A percentile compares a stretch with the other conserved stretches of the same genome.
These are phyloP conservation scores for Acyrthosiphon pisum DNA, from an alignment of 1,140 invertebrate species.

Conservation along the genomic window DNA sequence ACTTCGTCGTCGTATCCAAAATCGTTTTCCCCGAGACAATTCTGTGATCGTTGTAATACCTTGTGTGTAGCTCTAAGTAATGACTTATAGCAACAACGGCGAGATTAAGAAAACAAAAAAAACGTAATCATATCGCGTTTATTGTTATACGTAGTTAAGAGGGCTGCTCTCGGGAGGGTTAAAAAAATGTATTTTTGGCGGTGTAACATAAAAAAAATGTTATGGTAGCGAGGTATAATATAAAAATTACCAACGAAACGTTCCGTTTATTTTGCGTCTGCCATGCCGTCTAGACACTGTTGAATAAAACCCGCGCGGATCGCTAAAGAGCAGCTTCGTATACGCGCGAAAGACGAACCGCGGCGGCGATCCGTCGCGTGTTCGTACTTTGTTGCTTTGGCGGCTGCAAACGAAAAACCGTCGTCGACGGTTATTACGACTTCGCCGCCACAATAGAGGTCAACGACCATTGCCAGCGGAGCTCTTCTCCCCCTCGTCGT, in stretches of 20 bases:
- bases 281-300: no score
- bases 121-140: not conserved
- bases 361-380: not conserved
- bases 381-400: not conserved
- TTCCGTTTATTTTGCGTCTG: not conserved
- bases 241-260: not conserved
- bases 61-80: not conserved
- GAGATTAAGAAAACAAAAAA: not conserved
- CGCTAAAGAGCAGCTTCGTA: not conserved
- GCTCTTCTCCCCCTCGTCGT: conserved; percentile 33
- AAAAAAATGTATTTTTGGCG: not conserved
- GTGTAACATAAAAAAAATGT: not conserved
- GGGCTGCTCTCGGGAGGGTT: not conserved
- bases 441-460: conserved; percentile 24
- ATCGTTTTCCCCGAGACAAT: not conserved
- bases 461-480: conserved; percentile 44
- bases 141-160: not conserved
- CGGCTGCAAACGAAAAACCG: conserved; percentile 18
- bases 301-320: no score
- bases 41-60: not conserved
- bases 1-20: not conserved
- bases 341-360: not conserved
- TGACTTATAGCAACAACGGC: not conserved
- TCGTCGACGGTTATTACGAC: not conserved
- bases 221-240: not conserved